Evolutionary conservation across 1,140 invertebrate species (phyloP).

Genomic region (Pogonognathellus flavescens): DNA sequence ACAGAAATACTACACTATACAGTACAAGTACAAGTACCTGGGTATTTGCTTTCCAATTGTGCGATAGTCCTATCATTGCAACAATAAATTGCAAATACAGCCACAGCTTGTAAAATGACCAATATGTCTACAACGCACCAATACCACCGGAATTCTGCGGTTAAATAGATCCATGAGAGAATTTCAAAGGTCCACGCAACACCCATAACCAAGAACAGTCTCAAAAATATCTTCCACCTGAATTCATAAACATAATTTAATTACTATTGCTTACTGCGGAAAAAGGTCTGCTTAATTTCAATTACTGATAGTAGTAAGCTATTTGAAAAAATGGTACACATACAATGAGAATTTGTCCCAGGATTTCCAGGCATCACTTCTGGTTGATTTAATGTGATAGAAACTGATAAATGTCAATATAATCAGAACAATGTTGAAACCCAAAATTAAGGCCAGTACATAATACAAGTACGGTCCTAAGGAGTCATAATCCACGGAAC

Average conservation of each 20-base stretch:
- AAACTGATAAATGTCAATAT: slow-evolving; percentile 1
- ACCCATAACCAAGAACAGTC: slow-evolving; percentile 16
- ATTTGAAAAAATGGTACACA: too few species aligned
- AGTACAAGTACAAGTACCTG: background rate
- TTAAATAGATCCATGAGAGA: background rate
- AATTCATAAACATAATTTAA: background rate
- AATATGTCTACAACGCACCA: background rate
- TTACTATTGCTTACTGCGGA: background rate
- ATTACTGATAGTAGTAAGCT: too few species aligned
- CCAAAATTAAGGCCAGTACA: background rate
- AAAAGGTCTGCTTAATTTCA: too few species aligned
- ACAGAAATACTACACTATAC: too few species aligned
- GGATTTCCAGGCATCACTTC: background rate
- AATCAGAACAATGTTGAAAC: background rate
- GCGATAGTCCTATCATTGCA: background rate
- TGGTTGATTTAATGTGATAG: background rate
- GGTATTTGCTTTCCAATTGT: slow-evolving; percentile 12
- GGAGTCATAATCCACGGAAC: background rate
- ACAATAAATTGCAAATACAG: background rate
- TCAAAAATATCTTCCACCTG: slow-evolving; percentile 24
- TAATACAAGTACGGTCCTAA: background rate
- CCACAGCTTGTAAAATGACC: slow-evolving; percentile 27
- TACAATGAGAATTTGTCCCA: background rate
- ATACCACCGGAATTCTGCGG: background rate
- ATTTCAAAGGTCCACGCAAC: slow-evolving; percentile 15